phyloP scores from a whole-genome alignment of 2,797 vertebrate species.

The Hoplostethus mediterraneus region DNA sequence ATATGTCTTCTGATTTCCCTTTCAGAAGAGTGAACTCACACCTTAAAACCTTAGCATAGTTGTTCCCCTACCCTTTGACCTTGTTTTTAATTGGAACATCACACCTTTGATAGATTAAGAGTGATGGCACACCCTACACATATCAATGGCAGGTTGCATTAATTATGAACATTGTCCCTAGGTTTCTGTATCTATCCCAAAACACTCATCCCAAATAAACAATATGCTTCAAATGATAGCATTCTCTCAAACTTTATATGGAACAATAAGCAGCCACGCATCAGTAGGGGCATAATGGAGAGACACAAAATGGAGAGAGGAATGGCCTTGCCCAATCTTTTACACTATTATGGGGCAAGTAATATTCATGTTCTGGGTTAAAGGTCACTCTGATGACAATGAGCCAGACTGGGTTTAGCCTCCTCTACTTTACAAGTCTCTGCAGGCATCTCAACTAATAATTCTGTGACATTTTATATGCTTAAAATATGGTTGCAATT shows the following conservation, averaged over 20 bases:
- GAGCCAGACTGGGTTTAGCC: not conserved
- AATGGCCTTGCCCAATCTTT: not conserved
- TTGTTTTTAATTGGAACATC: not conserved
- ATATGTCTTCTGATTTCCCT: not conserved
- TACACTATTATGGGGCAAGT: not conserved
- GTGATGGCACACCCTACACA: not conserved
- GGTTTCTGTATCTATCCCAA: not conserved
- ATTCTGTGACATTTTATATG: too few relatives aligned
- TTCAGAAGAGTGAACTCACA: not conserved
- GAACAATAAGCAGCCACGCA: not conserved
- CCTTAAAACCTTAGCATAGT: not conserved
- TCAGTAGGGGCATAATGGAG: not conserved
- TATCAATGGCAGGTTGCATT: not conserved
- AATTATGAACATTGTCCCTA: not conserved
- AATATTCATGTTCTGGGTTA: not conserved
- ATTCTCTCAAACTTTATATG: not conserved
- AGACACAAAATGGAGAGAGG: not conserved
- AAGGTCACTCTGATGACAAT: not conserved
- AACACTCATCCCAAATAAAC: not conserved
- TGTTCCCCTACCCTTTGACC: not conserved
- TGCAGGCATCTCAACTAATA: too few relatives aligned
- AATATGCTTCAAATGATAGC: not conserved
- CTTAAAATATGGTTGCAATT: too few relatives aligned
- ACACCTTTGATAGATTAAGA: constrained; percentile 1
- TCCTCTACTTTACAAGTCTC: too few relatives aligned